These are phyloP conservation scores for Semnornis frantzii DNA, from an alignment of 2,113 vertebrate species.

Conservation along the genomic window DNA sequence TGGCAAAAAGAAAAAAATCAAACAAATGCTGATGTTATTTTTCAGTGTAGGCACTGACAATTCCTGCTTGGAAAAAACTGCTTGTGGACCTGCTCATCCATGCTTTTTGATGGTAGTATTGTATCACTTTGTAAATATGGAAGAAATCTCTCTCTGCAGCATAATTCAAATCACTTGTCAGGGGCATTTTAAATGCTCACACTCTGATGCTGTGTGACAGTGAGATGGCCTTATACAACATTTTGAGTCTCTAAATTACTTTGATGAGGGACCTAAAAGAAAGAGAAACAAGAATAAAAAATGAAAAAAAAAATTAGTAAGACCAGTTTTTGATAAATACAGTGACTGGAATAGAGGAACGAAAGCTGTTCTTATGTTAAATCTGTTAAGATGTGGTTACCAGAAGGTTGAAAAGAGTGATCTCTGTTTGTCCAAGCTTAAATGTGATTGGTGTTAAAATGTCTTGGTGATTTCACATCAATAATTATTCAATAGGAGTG, in stretches of 20 bases:
- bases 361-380: not conserved
- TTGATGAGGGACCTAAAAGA: not conserved
- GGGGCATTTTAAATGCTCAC: not conserved
- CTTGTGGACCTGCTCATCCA: not conserved
- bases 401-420: not conserved
- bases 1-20: not conserved
- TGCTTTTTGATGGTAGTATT: not conserved
- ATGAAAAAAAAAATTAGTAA: not conserved
- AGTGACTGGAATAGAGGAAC: not conserved
- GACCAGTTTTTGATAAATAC: not conserved
- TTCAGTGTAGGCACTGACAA: not conserved
- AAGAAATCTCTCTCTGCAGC: not conserved
- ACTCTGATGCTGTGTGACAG: not conserved
- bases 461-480: not conserved
- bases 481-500: not conserved
- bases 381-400: not conserved
- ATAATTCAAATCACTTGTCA: not conserved
- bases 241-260: not conserved
- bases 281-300: slow-evolving; percentile 1
- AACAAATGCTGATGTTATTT: not conserved
- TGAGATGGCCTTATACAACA: rapidly evolving
- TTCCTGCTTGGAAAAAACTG: not conserved
- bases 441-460: not conserved
- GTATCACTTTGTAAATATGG: not conserved
- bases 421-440: not conserved